Conservation (phyloP, 2,113 vertebrate species). For the Elaphurus davidianus region DNA sequence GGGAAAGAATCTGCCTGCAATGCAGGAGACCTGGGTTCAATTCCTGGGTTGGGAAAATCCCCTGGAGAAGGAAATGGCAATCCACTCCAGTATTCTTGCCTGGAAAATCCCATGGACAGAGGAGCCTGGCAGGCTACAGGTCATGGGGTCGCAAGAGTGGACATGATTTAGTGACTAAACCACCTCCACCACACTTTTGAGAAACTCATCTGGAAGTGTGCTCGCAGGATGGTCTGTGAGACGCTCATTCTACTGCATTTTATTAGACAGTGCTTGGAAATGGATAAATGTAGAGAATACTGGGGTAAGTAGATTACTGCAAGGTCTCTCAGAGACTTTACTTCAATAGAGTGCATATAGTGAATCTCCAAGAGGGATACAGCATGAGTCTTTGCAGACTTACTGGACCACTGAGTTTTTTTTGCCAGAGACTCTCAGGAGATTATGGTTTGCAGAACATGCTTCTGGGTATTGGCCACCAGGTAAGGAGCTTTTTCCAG, state of each 20-base stretch:
- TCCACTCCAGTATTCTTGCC: not conserved
- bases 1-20: not conserved
- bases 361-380: not conserved
- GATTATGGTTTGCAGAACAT: not conserved
- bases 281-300: not conserved
- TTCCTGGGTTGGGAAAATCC: not conserved
- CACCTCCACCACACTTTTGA: not conserved
- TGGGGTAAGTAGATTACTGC: not conserved
- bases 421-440: not conserved
- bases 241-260: not conserved
- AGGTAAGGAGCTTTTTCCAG: not conserved
- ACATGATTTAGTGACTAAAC: accelerated
- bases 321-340: not conserved
- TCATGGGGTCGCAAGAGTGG: not conserved
- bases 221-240: not conserved
- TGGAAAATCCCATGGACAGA: not conserved
- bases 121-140: not conserved
- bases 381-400: not conserved
- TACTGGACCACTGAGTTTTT: not conserved
- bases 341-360: not conserved
- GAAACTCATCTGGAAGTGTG: not conserved
- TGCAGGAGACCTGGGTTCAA: not conserved
- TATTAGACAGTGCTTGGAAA: not conserved
- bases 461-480: not conserved
- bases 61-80: not conserved